Evolutionary conservation across 2,113 vertebrate genomes (phyloP).

Genomic region (Leucopsar rothschildi): DNA sequence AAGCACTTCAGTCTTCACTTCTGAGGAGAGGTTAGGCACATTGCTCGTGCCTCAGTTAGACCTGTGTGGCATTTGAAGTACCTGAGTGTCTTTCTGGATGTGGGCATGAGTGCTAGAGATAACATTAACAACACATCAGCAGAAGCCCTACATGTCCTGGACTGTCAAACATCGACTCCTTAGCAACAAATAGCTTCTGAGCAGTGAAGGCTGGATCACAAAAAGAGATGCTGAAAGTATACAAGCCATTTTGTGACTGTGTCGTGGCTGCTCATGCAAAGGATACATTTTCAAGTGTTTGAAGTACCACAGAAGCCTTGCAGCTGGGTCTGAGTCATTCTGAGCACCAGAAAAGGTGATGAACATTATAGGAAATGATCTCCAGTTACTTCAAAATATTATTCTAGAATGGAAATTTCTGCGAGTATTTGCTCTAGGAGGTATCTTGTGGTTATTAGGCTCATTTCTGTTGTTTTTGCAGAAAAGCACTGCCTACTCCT

Average conservation of each 20-base stretch:
- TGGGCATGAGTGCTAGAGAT: background rate
- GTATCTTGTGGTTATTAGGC: slow-evolving; percentile 36
- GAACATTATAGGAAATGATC: slow-evolving; percentile 27
- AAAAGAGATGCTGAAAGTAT: background rate
- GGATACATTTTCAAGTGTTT: slow-evolving; percentile 18
- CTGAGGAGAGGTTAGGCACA: background rate
- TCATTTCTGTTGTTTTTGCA: slow-evolving; percentile 28
- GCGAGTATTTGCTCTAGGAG: slow-evolving; percentile 9
- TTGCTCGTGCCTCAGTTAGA: background rate
- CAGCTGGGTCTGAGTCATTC: slow-evolving; percentile 62
- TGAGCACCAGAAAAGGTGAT: slow-evolving; percentile 38
- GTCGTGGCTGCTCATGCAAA: background rate
- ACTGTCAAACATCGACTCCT: background rate
- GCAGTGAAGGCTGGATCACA: background rate
- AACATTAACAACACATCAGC: background rate
- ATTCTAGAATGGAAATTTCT: slow-evolving; percentile 41
- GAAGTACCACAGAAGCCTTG: slow-evolving; percentile 11
- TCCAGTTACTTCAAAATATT: slow-evolving; percentile 48
- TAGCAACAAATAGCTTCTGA: background rate
- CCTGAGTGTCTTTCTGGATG: background rate
- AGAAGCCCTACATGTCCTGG: background rate
- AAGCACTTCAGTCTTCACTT: background rate
- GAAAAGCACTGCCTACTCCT: background rate
- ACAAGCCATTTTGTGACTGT: background rate
- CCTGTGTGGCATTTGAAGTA: background rate